Evolutionary conservation across 2,113 vertebrate species (phyloP), one percentile per base, ranked within the genome.

Genomic region (Oxyura jamaicensis): DNA sequence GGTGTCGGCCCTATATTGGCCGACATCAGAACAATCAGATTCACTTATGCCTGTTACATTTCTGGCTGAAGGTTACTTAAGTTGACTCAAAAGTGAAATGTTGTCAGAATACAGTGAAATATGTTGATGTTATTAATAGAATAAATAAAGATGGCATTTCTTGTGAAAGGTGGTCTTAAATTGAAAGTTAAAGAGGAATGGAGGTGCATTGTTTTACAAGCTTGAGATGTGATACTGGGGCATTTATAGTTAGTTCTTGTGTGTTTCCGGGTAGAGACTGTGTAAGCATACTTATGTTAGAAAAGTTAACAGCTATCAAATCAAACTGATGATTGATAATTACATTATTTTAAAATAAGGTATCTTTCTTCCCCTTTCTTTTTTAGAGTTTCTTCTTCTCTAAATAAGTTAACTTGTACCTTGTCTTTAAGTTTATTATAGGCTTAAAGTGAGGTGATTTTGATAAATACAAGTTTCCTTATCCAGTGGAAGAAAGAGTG

Each of bases 31-130:
- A 74, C 11, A 33, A 26, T 13, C 20, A 23, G 11, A 16, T 41
- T 28, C 72, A 4, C 21, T 0, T 16, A 0, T 3, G 28, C 29
- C 71, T 53, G 20, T 25, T 16, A 11, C 0, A 13, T 17, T 35
- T 77, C 66, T 13, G 52, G 41, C 25, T 46, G 50, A 31, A 23
- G 28, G 36, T 33, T 72, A 66, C 41, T 65, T 31, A 52, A 26
- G 41, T 22, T 23, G 22, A 21, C 53, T 56, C 60, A 69, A 41
- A 75, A 33, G 33, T 46, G 53, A 62, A 56, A 39, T 1, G 0
- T 9, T 36, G 36, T 41, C 35, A 48, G 50, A 46, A 39, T 46
- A 10, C 50, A 16, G 29, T 25, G 58, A 36, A 48, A 20, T 53
- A 31, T 23, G n/a, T n/a, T 26, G 48, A 18, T 16, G 16, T 85